These are phyloP conservation scores for Macropis europaea DNA, from an alignment of 2,888 invertebrate genomes.

Conservation along the genomic window DNA sequence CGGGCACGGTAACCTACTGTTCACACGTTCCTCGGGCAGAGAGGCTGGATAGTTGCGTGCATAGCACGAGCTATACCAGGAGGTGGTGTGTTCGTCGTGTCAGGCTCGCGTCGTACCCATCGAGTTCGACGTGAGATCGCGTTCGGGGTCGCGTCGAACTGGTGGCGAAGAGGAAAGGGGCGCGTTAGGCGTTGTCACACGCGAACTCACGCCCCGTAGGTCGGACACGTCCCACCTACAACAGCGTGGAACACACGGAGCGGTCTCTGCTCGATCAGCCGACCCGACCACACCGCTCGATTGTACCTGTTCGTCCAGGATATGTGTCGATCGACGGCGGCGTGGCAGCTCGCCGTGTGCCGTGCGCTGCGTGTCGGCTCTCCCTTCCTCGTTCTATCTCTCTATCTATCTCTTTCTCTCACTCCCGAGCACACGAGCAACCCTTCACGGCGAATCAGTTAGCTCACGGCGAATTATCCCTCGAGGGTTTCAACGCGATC, in stretches of 20 bases:
- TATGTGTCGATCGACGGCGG: too few species aligned
- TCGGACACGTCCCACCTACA: conserved; percentile 58
- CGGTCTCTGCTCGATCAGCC: conserved; percentile 28
- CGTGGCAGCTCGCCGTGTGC: too few species aligned
- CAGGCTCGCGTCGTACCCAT: too few species aligned
- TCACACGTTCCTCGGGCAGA: conserved; percentile 47
- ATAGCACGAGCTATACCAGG: conserved; percentile 56
- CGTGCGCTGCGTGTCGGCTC: too few species aligned
- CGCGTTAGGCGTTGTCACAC: conserved; percentile 73
- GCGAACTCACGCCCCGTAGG: conserved; percentile 64
- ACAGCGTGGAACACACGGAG: conserved; percentile 41
- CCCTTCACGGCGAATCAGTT: too few species aligned
- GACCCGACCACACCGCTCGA: not conserved
- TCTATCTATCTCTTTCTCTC: too few species aligned
- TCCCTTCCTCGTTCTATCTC: too few species aligned
- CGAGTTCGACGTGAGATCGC: too few species aligned
- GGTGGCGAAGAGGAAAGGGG: conserved; percentile 47
- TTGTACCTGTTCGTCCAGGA: too few species aligned
- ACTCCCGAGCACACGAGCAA: too few species aligned
- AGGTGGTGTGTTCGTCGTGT: too few species aligned
- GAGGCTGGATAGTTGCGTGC: conserved; percentile 43
- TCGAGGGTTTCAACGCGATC: conserved; percentile 34
- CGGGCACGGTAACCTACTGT: conserved; percentile 58
- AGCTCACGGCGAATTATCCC: conserved; percentile 46
- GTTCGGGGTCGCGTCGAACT: too few species aligned